Conservation (phyloP, 2,888 invertebrate genomes). For the Epinotia nisella region DNA sequence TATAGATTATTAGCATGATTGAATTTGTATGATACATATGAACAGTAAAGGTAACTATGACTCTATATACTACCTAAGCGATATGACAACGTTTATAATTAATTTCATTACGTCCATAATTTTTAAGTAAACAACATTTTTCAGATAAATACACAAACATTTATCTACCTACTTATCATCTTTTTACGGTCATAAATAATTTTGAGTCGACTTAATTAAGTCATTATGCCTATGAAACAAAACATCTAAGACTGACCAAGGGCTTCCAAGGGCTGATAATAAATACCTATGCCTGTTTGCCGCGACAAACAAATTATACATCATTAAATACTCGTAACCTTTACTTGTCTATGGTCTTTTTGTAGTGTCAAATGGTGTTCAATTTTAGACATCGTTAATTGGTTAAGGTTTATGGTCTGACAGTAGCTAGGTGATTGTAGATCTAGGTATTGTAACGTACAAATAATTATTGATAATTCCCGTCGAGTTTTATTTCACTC, state of each 20-base stretch:
- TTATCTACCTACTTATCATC: not conserved
- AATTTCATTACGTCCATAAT: not conserved
- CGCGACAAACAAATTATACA: constrained; percentile 36
- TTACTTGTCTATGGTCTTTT: constrained; percentile 18
- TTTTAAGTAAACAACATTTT: not conserved
- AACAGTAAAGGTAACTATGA: too few relatives aligned
- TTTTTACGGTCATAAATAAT: constrained; percentile 24
- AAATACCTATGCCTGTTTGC: constrained; percentile 20
- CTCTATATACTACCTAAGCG: too few relatives aligned
- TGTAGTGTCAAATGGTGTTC: constrained; percentile 8
- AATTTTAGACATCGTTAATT: not conserved
- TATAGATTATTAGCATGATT: too few relatives aligned
- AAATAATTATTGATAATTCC: too few relatives aligned
- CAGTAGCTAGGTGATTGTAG: not conserved
- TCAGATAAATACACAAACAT: not conserved
- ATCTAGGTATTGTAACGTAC: too few relatives aligned
- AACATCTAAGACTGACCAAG: not conserved
- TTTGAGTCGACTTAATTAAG: constrained; percentile 31
- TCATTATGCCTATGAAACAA: constrained; percentile 11
- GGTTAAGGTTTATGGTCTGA: constrained; percentile 13
- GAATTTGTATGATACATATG: too few relatives aligned
- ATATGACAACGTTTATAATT: too few relatives aligned
- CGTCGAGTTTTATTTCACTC: too few relatives aligned
- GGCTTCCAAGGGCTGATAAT: constrained; percentile 1
- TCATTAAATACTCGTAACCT: constrained; percentile 40